Evolutionary conservation across 2,797 vertebrate species (phyloP), one percentile per base, ranked within the genome.

Genomic region (Paramormyrops hopkinsi): DNA sequence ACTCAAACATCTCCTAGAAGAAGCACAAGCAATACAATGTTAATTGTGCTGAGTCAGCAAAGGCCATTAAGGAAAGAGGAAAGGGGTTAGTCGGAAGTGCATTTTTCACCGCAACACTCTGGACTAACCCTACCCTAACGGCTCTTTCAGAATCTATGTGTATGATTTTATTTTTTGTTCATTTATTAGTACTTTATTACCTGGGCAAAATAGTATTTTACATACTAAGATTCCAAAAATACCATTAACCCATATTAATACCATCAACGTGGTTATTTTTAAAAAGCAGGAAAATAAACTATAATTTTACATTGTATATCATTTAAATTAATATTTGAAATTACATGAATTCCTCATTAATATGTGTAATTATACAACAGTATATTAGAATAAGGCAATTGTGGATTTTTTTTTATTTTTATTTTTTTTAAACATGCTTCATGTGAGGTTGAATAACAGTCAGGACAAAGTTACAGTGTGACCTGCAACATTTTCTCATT

Each of bases 1-100:
- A 95, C 92, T 97, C 96, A 37, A 97, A 97, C 91, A 97, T 97
- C 88, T 97, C 97, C 97, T 97, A 94, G 83, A 93, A 94, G 83
- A 92, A 91, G 17, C 85, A 91, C 79, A 25, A 88, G 88, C 90
- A 84, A 33, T 86, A 91, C 90, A 90, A 76, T 82, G 8, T 92
- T 90, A 54, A 69, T 33, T 29, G 19, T 44, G 17, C 44, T 9
- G 4, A 48, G 82, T 0, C 82, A 84, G 46, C 11, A 14, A 22
- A 22, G 22, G 22, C n/a, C 22, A n/a, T 29, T 22, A 51, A n/a
- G 14, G 37, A 79, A n/a, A 44, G 6, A 19, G 73, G 17, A 44
- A 44, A 0, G 33, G 37, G 7, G n/a, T 73, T 44, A 79, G 19
- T 79, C 44, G 65, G 65, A 33, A 69, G 62, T 29, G 37, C 1